Evolutionary conservation across 2,888 invertebrate genomes (phyloP), one percentile per base, ranked within the genome.

Genomic region (Yponomeuta sedellus): DNA sequence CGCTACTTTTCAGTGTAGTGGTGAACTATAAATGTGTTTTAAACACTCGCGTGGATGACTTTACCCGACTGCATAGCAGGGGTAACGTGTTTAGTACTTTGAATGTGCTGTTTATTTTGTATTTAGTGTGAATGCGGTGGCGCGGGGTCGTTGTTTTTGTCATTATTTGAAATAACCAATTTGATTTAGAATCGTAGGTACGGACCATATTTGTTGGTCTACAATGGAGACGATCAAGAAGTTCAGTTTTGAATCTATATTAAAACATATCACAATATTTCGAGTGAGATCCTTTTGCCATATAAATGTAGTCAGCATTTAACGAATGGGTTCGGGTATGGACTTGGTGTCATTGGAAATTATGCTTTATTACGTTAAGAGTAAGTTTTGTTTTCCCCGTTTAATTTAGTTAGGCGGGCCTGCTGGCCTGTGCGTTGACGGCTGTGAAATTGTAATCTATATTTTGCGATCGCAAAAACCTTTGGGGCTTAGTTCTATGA

Each of bases 291-390:
- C 70, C 40, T 69, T 73, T 72, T 71, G 72, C 74, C 72, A 73
- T 75, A 70, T 44, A 44, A 44, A 67, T 72, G 70, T 73, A 74
- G 76, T 75, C 71, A 78, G 80, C 83, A 82, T 82, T 82, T 82
- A 79, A 74, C 4, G 11, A 74, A 70, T 73, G 71, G 68, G n/a
- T 66, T 67, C 67, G 40, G 61, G 61, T 62, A 58, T 40, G 59
- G 61, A 64, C 44, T 52, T 62, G 62, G 59, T 28, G 34, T 34
- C 25, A 56, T 44, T 66, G 65, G 39, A 64, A 65, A 63, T 65
- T 59, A 40, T 59, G 39, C 28, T 58, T 58, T 61, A 39, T 62
- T 56, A 16, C 56, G 61, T 63, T 34, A 61, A 59, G 19, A 58
- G 22, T 64, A 8, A 34, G 16, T 70, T 70, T 65, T 68, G 25